Conservation (phyloP, 2,113 vertebrate species). For the Psettodes erumei region DNA sequence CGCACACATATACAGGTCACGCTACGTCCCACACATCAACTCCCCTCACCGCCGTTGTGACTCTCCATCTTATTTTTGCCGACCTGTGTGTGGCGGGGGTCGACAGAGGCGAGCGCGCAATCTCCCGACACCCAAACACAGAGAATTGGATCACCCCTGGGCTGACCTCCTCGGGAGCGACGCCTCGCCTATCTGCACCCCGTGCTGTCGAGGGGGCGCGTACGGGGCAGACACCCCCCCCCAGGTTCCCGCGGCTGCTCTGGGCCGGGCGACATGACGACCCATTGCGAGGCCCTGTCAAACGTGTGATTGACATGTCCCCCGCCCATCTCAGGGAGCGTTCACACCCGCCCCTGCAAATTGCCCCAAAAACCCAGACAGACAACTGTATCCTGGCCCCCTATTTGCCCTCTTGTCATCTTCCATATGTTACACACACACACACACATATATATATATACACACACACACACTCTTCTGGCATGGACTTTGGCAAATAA, state of each 20-base stretch:
- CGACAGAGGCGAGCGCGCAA: conserved; percentile 83
- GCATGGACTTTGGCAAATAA: conserved; percentile 22
- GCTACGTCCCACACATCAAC: conserved; percentile 35
- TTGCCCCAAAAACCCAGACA: conserved; percentile 72
- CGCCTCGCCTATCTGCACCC: conserved; percentile 73
- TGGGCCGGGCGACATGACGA: conserved; percentile 75
- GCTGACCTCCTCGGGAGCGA: conserved; percentile 76
- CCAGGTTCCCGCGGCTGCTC: conserved; percentile 45
- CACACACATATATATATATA: neutral
- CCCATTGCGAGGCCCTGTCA: conserved; percentile 73
- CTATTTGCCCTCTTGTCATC: conserved; percentile 52
- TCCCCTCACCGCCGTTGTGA: conserved; percentile 56
- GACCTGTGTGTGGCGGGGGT: conserved; percentile 77
- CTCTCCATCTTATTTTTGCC: conserved; percentile 78
- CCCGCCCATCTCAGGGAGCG: conserved; percentile 64
- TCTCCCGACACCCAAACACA: conserved; percentile 74
- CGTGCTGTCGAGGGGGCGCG: conserved; percentile 62
- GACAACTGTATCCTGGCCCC: conserved; percentile 36
- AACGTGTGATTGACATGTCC: conserved; percentile 73
- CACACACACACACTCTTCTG: neutral
- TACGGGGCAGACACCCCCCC: conserved; percentile 74
- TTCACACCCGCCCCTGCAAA: conserved; percentile 62
- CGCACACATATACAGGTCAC: conserved; percentile 54
- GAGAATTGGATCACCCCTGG: conserved; percentile 84
- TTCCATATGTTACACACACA: conserved; percentile 41